A percentile compares a stretch with the other conserved stretches of the same genome.
Evolutionary conservation across 2,113 vertebrate species (phyloP).

Genomic region (Monopterus albus): DNA sequence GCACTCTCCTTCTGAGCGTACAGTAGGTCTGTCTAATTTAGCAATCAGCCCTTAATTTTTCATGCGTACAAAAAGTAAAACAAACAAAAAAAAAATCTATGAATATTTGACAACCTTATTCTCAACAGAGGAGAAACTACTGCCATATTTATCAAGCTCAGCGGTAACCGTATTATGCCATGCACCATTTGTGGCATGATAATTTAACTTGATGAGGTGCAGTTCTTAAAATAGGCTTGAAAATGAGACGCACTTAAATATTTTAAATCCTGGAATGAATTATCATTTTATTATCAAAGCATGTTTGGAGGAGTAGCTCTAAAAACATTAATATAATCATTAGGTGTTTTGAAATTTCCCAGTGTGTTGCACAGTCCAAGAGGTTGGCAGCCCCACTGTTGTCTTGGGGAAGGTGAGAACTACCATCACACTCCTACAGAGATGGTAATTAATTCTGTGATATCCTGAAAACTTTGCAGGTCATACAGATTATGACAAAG

Average conservation of each 20-base stretch:
- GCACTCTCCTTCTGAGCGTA: conserved; percentile 14
- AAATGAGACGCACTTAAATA: conserved; percentile 19
- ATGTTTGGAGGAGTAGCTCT: neutral
- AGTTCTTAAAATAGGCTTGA: conserved; percentile 18
- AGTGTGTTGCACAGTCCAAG: neutral
- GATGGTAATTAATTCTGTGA: neutral
- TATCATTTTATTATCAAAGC: conserved; percentile 3
- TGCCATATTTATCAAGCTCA: conserved; percentile 36
- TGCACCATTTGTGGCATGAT: conserved; percentile 16
- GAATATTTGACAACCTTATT: neutral
- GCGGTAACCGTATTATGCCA: conserved; percentile 21
- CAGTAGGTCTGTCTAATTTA: conserved; percentile 24
- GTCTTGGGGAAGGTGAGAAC: neutral
- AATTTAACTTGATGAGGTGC: conserved; percentile 33
- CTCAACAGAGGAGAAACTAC: neutral
- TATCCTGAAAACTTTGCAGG: neutral
- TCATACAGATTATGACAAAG: neutral
- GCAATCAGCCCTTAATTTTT: conserved; percentile 38
- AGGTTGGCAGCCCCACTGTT: neutral
- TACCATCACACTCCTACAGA: neutral
- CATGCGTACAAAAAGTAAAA: conserved; percentile 20
- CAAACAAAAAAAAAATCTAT: neutral
- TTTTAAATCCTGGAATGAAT: conserved; percentile 26
- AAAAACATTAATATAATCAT: conserved; percentile 26
- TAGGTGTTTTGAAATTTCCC: neutral